Evolutionary conservation across 2,113 vertebrate genomes (phyloP).

Genomic region (Paradoxurus hermaphroditus): DNA sequence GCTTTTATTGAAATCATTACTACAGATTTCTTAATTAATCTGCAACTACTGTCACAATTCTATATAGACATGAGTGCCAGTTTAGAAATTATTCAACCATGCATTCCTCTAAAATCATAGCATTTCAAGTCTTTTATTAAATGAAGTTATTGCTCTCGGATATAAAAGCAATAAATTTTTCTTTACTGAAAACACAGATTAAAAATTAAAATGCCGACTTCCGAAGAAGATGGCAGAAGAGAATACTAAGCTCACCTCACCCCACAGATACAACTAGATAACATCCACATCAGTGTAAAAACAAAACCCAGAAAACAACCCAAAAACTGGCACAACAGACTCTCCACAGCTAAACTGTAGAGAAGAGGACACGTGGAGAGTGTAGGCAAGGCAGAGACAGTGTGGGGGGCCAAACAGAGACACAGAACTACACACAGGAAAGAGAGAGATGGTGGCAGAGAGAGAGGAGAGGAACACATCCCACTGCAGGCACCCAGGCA

Average conservation of each 20-base stretch:
- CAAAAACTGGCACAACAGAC: neutral
- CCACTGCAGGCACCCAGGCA: neutral
- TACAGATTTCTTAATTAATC: neutral
- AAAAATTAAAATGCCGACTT: conserved; percentile 2
- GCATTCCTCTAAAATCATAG: neutral
- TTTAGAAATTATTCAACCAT: conserved; percentile 26
- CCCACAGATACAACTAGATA: neutral
- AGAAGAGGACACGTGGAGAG: neutral
- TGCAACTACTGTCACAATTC: neutral
- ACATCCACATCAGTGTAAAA: neutral
- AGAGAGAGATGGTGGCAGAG: neutral
- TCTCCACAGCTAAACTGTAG: neutral
- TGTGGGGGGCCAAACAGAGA: neutral
- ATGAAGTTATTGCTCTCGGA: neutral
- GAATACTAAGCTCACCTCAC: neutral
- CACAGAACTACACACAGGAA: neutral
- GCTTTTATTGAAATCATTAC: neutral
- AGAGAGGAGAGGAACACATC: neutral
- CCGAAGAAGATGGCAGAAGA: neutral
- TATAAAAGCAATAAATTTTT: conserved; percentile 16
- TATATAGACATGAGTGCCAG: neutral
- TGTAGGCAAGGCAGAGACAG: neutral
- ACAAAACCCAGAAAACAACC: neutral
- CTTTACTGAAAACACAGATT: neutral
- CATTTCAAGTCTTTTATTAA: conserved; percentile 3